Evolutionary conservation across 2,113 vertebrate genomes (phyloP), one percentile per base, ranked within the genome.

Genomic region (Bungarus multicinctus): DNA sequence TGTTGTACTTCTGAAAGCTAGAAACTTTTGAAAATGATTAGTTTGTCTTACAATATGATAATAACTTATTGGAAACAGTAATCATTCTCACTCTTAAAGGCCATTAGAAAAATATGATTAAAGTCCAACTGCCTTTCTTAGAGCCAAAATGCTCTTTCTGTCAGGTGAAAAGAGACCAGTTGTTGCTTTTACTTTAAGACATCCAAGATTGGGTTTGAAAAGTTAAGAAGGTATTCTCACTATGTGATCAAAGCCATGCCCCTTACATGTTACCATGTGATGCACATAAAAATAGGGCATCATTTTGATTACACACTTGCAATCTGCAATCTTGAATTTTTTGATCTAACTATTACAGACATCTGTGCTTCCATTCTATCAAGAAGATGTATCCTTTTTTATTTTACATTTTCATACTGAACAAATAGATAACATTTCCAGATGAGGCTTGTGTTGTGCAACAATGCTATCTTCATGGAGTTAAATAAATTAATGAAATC

Each of bases 1-100:
- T 91, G 85, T 57, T 93, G 25, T 58, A 45, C 52, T 88, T 91
- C 1, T 85, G 57, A 91, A 95, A 95, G 88, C 81, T 16, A 45
- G 93, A 94, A 30, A n/a, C 27, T 25, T 87, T n/a, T 87, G 57
- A 87, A 39, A 25, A 89, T 58, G 45, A 50, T n/a, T 89, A 27
- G n/a, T 93, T 8, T 89, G 45, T 60, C 92, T 8, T 1, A 0
- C 10, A 12, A 14, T 0, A 1, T 92, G 94, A 86, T 23, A 52
- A 60, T 90, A 93, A 74, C 5, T 18, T 22, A 92, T 0, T 0
- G 34, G 14, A 45, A 93, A 92, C 22, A 91, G 54, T 64, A 64
- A 89, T 58, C 1, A 14, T 11, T 27, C 6, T 89, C 87, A 89
- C 60, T 22, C 27, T 55, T 89, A 74, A 64, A 93, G 53, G n/a